Base-by-base conservation (phyloP, 1,140 invertebrate species). In the Cyrtorhinus lividipennis region DNA sequence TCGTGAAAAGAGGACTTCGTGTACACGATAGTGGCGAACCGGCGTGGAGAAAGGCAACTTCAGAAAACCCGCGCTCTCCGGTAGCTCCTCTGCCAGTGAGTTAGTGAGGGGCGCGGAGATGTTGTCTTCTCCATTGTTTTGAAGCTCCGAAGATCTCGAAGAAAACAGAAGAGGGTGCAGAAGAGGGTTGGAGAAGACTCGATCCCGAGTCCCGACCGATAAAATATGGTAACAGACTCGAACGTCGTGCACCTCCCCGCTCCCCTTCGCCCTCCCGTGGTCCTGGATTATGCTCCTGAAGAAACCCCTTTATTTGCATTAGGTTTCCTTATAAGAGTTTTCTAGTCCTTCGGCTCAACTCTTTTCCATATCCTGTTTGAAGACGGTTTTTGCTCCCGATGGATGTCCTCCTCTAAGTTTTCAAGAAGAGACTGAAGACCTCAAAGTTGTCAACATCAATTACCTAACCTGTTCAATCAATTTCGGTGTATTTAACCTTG, bases 71-170 rank as follows among this genome's bases (percentile, higher is more conserved):
- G 48, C 10, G 18, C 48, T n/a, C 48, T 53, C 20, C 48, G 48
- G 48, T 10, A 53, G 48, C 48, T n/a, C n/a, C n/a, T n/a, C 48
- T 53, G 10, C 48, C 20, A 10, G 20, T 13, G 48, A 53, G 48
- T 53, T 53, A 53, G 48, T 53, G 48, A 53, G 48, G 48, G n/a
- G n/a, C 20, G 5, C 18, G 20, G 48, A 53, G 48, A 53, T 53
- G 48, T 53, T 53, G 48, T 53, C 48, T 53, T 53, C 38, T n/a
- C 48, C 48, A 53, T 53, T 53, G 48, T 53, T 53, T 53, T 53
- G 48, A 53, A 53, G n/a, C n/a, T n/a, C n/a, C n/a, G n/a, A n/a
- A n/a, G n/a, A n/a, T n/a, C n/a, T n/a, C n/a, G n/a, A n/a, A n/a
- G n/a, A n/a, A n/a, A n/a, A n/a, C n/a, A n/a, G n/a, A n/a, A n/a